Evolutionary conservation across 37 sponge, comb jelly and placozoan genomes (phyloP).

Genomic region (Halichondria panicea): DNA sequence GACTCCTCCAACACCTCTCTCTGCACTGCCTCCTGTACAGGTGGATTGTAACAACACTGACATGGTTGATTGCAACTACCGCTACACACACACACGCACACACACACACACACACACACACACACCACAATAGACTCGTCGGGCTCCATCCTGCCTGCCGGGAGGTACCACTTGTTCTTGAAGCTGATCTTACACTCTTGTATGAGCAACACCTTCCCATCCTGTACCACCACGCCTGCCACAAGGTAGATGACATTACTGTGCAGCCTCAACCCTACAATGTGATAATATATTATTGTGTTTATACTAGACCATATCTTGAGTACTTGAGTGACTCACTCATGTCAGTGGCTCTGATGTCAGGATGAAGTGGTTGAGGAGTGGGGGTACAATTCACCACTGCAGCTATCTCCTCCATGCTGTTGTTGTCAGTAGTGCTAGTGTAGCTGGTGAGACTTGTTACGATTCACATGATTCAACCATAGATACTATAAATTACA

Average conservation of each 20-base stretch:
- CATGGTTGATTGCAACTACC: too few relatives aligned
- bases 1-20: conserved; percentile 92
- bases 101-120: too few relatives aligned
- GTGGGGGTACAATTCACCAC: conserved; percentile 12
- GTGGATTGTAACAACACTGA: too few relatives aligned
- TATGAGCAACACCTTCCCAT: conserved; percentile 82
- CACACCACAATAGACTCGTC: conserved; percentile 68
- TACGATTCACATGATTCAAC: too few relatives aligned
- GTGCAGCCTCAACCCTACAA: conserved; percentile 32
- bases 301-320: neutral
- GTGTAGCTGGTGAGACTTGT: too few relatives aligned
- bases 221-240: conserved; percentile 60
- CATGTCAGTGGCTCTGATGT: conserved; percentile 19
- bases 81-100: neutral
- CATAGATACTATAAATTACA: too few relatives aligned
- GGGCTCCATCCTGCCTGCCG: conserved; percentile 82
- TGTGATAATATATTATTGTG: neutral
- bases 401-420: conserved; percentile 35
- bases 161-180: conserved; percentile 91
- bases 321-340: too few relatives aligned
- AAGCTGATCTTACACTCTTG: conserved; percentile 91
- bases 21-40: conserved; percentile 66
- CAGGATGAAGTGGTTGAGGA: conserved; percentile 10
- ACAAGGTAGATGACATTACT: conserved; percentile 81
- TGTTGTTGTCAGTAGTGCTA: too few relatives aligned